These are phyloP conservation scores for Gracilinanus agilis DNA, from an alignment of 2,113 vertebrate species.

Conservation along the genomic window DNA sequence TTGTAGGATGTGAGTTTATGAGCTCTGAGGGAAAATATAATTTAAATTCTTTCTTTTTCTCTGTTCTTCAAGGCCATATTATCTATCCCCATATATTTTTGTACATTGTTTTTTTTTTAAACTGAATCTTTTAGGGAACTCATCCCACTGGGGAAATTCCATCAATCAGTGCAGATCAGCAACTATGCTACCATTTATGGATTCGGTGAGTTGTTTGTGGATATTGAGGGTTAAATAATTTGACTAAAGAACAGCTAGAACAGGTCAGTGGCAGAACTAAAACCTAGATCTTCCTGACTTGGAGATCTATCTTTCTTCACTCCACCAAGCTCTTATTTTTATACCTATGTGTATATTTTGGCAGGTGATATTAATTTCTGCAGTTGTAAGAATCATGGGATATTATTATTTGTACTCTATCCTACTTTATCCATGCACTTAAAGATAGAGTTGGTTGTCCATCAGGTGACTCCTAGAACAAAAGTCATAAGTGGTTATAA, in stretches of 20 bases:
- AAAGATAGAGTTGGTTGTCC: not conserved
- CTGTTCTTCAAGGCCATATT: not conserved
- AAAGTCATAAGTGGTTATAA: not conserved
- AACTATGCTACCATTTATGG: not conserved
- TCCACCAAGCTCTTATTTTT: not conserved
- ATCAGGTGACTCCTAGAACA: not conserved
- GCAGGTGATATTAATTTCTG: not conserved
- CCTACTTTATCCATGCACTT: not conserved
- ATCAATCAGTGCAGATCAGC: not conserved
- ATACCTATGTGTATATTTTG: not conserved
- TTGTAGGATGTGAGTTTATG: constrained; percentile 7
- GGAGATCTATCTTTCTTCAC: not conserved
- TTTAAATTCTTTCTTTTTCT: not conserved
- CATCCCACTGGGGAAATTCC: not conserved
- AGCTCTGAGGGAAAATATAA: not conserved
- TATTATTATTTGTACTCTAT: not conserved
- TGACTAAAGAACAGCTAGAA: not conserved
- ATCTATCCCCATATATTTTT: not conserved
- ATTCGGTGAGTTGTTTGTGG: not conserved
- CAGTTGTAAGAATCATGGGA: not conserved
- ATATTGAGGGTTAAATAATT: not conserved
- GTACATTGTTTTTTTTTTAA: not conserved
- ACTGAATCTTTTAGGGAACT: not conserved
- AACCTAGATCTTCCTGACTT: not conserved
- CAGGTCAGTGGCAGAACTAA: not conserved